Conservation (phyloP, 2,888 invertebrate genomes). For the Sinhomidia bicolor region DNA sequence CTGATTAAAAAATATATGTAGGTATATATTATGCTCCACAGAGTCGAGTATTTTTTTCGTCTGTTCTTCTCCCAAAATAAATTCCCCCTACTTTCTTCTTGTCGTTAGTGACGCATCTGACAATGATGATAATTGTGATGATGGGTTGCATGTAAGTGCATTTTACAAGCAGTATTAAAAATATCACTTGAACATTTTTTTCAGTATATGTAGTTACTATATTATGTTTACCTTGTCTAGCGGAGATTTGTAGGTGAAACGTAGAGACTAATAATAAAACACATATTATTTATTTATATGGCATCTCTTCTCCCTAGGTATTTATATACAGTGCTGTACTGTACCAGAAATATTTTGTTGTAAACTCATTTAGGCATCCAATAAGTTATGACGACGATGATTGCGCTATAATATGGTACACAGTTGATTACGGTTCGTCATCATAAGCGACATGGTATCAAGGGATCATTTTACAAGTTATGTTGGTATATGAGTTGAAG, state of each 20-base stretch:
- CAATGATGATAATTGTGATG: constrained; percentile 7
- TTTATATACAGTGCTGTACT: neutral
- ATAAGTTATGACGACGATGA: neutral
- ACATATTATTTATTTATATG: constrained; percentile 2
- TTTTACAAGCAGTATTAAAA: constrained; percentile 46
- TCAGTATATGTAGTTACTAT: constrained; percentile 12
- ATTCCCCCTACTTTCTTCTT: constrained; percentile 46
- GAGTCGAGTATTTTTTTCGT: too few relatives aligned
- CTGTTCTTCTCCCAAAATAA: neutral
- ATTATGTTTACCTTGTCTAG: constrained; percentile 42
- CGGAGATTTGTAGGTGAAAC: neutral
- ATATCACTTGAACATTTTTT: constrained; percentile 20
- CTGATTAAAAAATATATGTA: constrained; percentile 46
- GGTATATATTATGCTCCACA: neutral
- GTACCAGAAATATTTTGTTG: neutral
- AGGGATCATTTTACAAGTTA: neutral
- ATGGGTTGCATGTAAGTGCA: constrained; percentile 43
- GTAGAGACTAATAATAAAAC: constrained; percentile 32
- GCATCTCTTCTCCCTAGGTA: neutral
- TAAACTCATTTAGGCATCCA: neutral
- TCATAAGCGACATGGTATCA: constrained; percentile 37
- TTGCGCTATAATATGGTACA: constrained; percentile 9
- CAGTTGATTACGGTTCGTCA: constrained; percentile 49
- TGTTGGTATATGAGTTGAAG: neutral
- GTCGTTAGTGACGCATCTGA: constrained; percentile 29